These are phyloP conservation scores for Sciaenops ocellatus DNA, from an alignment of 2,797 vertebrate genomes.

Conservation along the genomic window DNA sequence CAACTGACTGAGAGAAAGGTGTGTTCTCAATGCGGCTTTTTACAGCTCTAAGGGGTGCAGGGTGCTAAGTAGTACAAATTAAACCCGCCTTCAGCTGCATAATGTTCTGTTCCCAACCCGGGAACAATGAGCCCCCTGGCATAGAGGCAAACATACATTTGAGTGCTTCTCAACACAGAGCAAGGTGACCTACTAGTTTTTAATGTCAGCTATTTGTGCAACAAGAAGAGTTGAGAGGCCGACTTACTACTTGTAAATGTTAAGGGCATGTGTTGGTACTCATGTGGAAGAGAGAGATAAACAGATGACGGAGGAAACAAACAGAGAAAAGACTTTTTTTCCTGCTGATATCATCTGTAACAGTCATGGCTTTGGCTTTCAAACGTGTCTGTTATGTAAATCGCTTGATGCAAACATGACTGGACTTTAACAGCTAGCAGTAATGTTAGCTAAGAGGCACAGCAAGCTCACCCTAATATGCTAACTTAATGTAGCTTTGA, in stretches of 20 bases:
- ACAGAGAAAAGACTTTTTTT: not conserved
- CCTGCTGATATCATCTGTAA: not conserved
- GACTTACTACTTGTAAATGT: conserved; percentile 28
- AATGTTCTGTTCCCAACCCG: conserved; percentile 73
- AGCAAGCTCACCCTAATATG: no score
- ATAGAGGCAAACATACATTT: conserved; percentile 52
- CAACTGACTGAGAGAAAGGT: conserved; percentile 43
- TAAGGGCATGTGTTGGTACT: conserved; percentile 9
- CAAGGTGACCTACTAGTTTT: conserved; percentile 72
- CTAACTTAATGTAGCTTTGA: no score
- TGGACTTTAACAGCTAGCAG: not conserved
- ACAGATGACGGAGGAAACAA: not conserved
- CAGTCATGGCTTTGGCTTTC: not conserved
- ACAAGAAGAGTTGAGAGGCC: conserved; percentile 18
- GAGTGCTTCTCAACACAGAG: conserved; percentile 64
- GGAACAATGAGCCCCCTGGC: conserved; percentile 57
- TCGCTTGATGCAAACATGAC: conserved; percentile 16
- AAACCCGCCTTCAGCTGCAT: conserved; percentile 61
- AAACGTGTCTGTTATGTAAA: not conserved
- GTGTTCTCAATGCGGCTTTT: conserved; percentile 52
- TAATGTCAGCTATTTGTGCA: conserved; percentile 55
- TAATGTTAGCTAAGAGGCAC: no score
- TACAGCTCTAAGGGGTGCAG: conserved; percentile 64
- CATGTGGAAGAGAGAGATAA: not conserved
- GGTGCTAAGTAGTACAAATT: conserved; percentile 70